Base-by-base conservation (phyloP, 2,113 vertebrate genomes). In the Megaptera novaeangliae region DNA sequence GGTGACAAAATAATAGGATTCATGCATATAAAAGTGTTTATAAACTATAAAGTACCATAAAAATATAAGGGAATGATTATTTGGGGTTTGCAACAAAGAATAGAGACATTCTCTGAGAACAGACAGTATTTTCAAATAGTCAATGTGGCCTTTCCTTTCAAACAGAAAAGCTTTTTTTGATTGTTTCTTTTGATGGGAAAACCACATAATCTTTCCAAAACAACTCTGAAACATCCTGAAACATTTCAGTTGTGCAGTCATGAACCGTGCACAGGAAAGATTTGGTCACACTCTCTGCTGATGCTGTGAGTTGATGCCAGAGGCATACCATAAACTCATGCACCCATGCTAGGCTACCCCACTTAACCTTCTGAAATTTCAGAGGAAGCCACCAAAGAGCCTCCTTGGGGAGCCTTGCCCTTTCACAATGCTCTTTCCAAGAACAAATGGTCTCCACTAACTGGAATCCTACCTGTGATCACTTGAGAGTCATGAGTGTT, bases 171-270 rank as follows among this genome's bases (percentile, higher is more conserved):
- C 8, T 80, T 93, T 80, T 91, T 59, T 61, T 69, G 66, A 83
- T 92, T 84, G n/a, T 74, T 94, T 92, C 78, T 93, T 93, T 93
- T 88, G 41, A 39, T 82, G 82, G 59, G 64, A 59, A 96, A 91
- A 84, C 86, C 83, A 81, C 57, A 84, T 3, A 68, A n/a, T 69
- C 77, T 91, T 96, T 97, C 64, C 92, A 91, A 93, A 96, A 88
- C 64, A 88, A n/a, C 64, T 69, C 86, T 36, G 31, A 93, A 85
- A 81, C 21, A 21, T 96, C 31, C 89, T 41, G 27, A 93, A 85
- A 81, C 14, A 18, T 96, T 52, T 75, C 41, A 88, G 31, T 41
- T 66, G 89, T 57, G 29, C 17, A 17, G 17, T 63, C 15, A 6
- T 39, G 77, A 96, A 57, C 84, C 0, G 13, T 13, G 36, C 71